Conservation (phyloP, 2,113 vertebrate genomes). For the Cnemophilus loriae region DNA sequence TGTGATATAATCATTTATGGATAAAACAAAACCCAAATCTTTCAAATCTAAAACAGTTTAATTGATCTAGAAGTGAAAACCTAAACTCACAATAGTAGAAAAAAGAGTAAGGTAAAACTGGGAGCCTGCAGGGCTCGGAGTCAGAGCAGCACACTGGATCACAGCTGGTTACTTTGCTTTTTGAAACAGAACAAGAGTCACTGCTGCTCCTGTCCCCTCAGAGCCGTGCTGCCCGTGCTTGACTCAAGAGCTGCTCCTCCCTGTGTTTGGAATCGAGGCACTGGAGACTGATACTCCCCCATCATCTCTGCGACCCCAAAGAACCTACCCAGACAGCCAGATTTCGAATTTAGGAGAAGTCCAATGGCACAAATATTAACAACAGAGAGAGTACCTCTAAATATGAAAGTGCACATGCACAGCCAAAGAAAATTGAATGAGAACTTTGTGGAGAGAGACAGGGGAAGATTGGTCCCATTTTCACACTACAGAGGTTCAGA, state of each 20-base stretch:
- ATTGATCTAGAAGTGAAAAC: background rate
- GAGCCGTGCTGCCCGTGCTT: background rate
- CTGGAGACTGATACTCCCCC: background rate
- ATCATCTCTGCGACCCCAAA: background rate
- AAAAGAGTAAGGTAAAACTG: background rate
- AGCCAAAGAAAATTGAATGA: background rate
- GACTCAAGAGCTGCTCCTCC: background rate
- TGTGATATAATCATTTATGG: background rate
- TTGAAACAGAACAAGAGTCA: background rate
- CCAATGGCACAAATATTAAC: background rate
- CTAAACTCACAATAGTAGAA: background rate
- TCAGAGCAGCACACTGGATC: fast-evolving
- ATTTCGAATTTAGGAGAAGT: background rate
- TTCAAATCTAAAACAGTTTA: background rate
- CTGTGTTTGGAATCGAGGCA: background rate
- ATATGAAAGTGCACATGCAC: background rate
- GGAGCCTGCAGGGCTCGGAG: background rate
- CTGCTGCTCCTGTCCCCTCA: background rate
- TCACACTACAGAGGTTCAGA: background rate
- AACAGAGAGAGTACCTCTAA: background rate
- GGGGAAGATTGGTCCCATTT: background rate
- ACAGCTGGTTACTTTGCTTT: background rate
- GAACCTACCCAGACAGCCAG: background rate
- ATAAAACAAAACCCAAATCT: background rate
- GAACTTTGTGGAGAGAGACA: background rate